These are phyloP conservation scores for Oncorhynchus tshawytscha DNA, from an alignment of 2,113 vertebrate species.

Conservation along the genomic window DNA sequence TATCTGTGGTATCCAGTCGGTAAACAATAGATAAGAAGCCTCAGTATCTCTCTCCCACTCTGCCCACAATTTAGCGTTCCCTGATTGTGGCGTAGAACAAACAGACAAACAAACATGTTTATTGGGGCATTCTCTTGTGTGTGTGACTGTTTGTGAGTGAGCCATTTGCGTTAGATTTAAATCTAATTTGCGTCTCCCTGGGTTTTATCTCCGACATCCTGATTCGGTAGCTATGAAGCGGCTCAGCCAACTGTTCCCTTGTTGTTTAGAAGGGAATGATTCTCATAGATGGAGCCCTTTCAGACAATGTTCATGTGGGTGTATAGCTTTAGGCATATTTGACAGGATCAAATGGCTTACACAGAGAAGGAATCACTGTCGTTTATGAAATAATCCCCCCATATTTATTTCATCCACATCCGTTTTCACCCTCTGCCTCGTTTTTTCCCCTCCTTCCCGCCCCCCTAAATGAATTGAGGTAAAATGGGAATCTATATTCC, in stretches of 20 bases:
- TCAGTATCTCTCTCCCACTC: slow-evolving; percentile 5
- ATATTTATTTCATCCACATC: slow-evolving; percentile 70
- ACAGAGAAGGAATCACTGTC: slow-evolving; percentile 70
- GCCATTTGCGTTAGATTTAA: slow-evolving; percentile 44
- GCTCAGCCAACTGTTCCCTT: slow-evolving; percentile 34
- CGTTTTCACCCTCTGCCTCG: slow-evolving; percentile 35
- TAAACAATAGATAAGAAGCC: slow-evolving; percentile 38
- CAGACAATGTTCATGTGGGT: slow-evolving; percentile 70
- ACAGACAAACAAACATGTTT: slow-evolving; percentile 39
- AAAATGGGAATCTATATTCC: slow-evolving; percentile 61
- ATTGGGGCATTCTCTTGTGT: slow-evolving; percentile 28
- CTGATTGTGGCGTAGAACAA: slow-evolving; percentile 49
- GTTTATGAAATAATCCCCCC: slow-evolving; percentile 75
- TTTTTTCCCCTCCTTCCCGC: slow-evolving; percentile 11
- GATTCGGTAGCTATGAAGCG: slow-evolving; percentile 16
- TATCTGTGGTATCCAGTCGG: slow-evolving; percentile 30
- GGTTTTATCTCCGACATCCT: slow-evolving; percentile 11
- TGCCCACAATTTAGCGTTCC: slow-evolving; percentile 29
- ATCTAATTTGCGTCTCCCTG: slow-evolving; percentile 49
- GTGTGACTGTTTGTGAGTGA: slow-evolving; percentile 8
- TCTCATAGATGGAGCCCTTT: slow-evolving; percentile 61
- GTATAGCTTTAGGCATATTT: slow-evolving; percentile 73
- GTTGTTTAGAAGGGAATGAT: slow-evolving; percentile 37
- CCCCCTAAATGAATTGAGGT: slow-evolving; percentile 54
- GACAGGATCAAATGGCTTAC: slow-evolving; percentile 74